These are phyloP conservation scores for Tetragonula carbonaria DNA, from an alignment of 2,888 invertebrate genomes.

Conservation along the genomic window DNA sequence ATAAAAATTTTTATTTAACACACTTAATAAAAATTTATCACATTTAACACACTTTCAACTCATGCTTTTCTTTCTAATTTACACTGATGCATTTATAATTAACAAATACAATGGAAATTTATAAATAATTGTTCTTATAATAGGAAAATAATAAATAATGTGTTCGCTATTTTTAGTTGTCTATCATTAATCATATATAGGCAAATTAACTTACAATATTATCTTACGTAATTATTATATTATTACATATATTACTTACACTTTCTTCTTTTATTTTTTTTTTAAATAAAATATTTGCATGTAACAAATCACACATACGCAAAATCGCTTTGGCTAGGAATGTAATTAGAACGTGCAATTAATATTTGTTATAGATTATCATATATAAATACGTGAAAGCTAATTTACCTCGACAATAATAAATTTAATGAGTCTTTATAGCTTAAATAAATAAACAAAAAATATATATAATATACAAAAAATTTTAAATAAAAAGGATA, in stretches of 20 bases:
- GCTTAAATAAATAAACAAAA: no score
- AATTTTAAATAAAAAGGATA: no score
- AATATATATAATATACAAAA: no score
- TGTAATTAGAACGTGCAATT: conserved; percentile 15
- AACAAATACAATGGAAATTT: not conserved
- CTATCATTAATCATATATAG: not conserved
- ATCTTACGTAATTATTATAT: not conserved
- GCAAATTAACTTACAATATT: not conserved
- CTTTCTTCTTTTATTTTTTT: not conserved
- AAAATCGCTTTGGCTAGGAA: conserved; percentile 42
- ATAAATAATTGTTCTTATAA: not conserved
- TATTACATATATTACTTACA: not conserved
- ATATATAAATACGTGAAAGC: not conserved
- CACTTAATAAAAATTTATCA: not conserved
- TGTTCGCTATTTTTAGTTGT: not conserved
- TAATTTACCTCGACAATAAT: not conserved
- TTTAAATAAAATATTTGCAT: conserved; percentile 33
- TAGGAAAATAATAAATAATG: not conserved
- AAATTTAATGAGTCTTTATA: not conserved
- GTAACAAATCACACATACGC: conserved; percentile 41
- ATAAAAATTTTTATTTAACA: no score
- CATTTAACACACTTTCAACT: not conserved
- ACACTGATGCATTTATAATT: not conserved
- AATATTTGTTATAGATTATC: conserved; percentile 20
- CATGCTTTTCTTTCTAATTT: not conserved